These are phyloP conservation scores for Bostrychus sinensis DNA, from an alignment of 2,113 vertebrate genomes.

Conservation along the genomic window DNA sequence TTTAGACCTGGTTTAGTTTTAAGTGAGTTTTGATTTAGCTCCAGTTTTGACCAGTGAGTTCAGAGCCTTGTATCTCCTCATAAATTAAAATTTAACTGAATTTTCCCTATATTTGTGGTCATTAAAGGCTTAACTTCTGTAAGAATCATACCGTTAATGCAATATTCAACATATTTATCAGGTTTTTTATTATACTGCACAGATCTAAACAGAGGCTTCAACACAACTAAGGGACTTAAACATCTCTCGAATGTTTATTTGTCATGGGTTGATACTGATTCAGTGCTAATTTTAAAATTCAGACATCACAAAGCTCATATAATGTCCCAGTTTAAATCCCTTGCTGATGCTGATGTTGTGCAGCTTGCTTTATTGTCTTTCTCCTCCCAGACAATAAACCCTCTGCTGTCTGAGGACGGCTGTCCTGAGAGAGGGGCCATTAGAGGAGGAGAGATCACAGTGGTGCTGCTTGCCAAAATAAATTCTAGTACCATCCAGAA, in stretches of 20 bases:
- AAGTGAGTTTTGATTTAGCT: too few species aligned
- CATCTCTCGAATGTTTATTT: neutral
- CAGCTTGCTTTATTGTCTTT: conserved; percentile 30
- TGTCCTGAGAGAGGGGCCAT: conserved; percentile 51
- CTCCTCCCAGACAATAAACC: conserved; percentile 40
- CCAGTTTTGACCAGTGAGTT: too few species aligned
- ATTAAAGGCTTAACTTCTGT: too few species aligned
- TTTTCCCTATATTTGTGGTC: too few species aligned
- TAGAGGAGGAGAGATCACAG: conserved; percentile 42
- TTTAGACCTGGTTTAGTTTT: too few species aligned
- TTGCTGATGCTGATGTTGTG: conserved; percentile 23
- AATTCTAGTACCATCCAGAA: conserved; percentile 39
- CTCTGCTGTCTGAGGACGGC: conserved; percentile 32
- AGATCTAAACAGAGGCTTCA: conserved; percentile 19
- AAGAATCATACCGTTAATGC: too few species aligned
- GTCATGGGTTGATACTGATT: neutral
- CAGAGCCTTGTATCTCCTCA: too few species aligned
- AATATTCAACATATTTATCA: too few species aligned
- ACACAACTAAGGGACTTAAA: neutral
- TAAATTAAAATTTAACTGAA: too few species aligned
- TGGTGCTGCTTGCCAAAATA: conserved; percentile 52
- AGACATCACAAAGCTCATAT: conserved; percentile 9
- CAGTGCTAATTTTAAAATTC: conserved; percentile 19
- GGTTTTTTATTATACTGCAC: too few species aligned
- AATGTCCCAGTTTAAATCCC: conserved; percentile 38